Percentiles rank a stretch among this genome's conserved stretches.
Conservation (phyloP, 1,140 invertebrate species). For the Oedothorax gibbosus region DNA sequence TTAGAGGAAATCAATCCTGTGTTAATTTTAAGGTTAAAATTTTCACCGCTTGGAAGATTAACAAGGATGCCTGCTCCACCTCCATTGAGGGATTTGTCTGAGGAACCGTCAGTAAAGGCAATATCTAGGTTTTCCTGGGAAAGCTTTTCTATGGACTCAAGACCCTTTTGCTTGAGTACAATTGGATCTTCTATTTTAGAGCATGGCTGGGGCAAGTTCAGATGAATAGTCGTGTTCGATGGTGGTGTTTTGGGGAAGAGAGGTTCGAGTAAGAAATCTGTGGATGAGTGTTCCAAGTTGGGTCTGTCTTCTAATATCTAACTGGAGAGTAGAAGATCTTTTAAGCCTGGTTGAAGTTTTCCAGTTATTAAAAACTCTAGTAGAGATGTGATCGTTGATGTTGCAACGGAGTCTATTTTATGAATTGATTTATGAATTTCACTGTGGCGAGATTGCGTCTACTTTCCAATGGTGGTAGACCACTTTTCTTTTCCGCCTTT, state of each 20-base stretch:
- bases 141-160: background rate
- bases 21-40: too few relatives aligned
- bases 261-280: too few relatives aligned
- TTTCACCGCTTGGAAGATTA: background rate
- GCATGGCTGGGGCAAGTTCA: background rate
- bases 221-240: background rate
- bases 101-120: background rate
- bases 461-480: background rate
- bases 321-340: too few relatives aligned
- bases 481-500: background rate
- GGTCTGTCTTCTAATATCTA: too few relatives aligned
- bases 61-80: background rate
- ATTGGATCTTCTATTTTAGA: background rate
- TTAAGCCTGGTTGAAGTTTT: too few relatives aligned
- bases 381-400: background rate
- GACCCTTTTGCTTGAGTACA: background rate
- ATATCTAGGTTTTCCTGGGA: background rate
- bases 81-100: background rate
- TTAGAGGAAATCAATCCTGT: too few relatives aligned
- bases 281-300: too few relatives aligned
- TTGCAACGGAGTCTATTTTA: background rate
- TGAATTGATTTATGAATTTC: slow-evolving; percentile 1
- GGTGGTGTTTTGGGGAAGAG: background rate
- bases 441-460: slow-evolving; percentile 1
- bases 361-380: too few relatives aligned